Evolutionary conservation across 2,113 vertebrate species (phyloP).

Genomic region (Aldabrachelys gigantea): DNA sequence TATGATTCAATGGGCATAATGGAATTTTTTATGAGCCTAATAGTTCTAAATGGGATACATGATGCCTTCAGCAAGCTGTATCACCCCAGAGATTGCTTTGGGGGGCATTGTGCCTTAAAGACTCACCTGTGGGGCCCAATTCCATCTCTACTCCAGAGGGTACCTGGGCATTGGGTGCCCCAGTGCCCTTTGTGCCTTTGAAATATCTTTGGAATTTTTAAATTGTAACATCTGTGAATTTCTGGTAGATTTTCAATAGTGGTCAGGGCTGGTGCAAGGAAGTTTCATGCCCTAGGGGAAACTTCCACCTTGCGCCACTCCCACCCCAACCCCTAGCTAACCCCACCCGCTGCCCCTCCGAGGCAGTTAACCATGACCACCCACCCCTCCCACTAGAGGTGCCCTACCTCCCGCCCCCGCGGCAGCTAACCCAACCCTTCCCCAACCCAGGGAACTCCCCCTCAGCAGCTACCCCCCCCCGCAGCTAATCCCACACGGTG

Average conservation of each 20-base stretch:
- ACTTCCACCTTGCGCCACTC: too few species aligned
- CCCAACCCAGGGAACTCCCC: too few species aligned
- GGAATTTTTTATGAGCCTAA: background rate
- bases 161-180: background rate
- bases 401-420: too few species aligned
- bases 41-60: background rate
- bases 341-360: too few species aligned
- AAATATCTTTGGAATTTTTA: background rate
- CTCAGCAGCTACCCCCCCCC: too few species aligned
- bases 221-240: background rate
- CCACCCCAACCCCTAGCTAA: too few species aligned
- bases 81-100: accelerated
- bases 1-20: background rate
- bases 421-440: too few species aligned
- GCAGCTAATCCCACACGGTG: too few species aligned
- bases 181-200: background rate
- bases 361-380: too few species aligned
- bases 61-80: background rate
- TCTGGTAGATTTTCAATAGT: background rate
- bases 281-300: too few species aligned
- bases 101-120: accelerated
- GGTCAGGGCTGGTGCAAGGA: too few species aligned
- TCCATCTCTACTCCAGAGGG: background rate
- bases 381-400: too few species aligned
- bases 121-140: background rate